Evolutionary conservation across 2,113 vertebrate species (phyloP), one percentile per base, ranked within the genome.

Genomic region (Silurus asotus): DNA sequence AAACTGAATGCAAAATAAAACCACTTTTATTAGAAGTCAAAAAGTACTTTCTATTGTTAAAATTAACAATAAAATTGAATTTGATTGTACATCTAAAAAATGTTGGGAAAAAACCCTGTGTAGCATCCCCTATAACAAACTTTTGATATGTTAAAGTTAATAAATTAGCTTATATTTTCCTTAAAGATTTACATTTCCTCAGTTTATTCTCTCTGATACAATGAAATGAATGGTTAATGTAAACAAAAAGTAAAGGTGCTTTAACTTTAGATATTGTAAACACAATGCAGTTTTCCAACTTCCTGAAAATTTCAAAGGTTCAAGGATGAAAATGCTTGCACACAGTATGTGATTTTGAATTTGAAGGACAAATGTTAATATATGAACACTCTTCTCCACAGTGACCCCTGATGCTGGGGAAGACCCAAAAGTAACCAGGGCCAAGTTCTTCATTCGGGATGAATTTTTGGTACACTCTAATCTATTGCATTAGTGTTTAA

Each of bases 371-470:
- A 25, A 82, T 79, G 37, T n/a, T 85, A 37, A 82, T 90, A 11
- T 59, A n/a, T 84, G 8, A 3, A 59, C 79, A n/a, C 15, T 69
- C 6, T 84, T 93, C 83, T 83, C 23, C 23, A 89, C 92, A 97
- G 96, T 96, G 85, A 95, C 93, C 84, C 95, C 96, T 87, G 96
- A 97, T 86, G 95, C 95, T 28, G 96, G 96, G 92, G 96, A 97
- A 91, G 96, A 97, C 88, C 95, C 96, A 87, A 96, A 95, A 95
- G 96, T 97, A 37, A 97, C 96, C 69, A 95, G 96, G 92, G 96
- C 96, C 85, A 97, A 97, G 92, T 97, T 97, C 93, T 97, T 97
- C 89, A 97, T 97, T 90, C 94, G 96, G 85, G 96, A 97, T 92
- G 96, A 97, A 89, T 97, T 97, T 92, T 91, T 97, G 94, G 96